A percentile compares a stretch with the other conserved stretches of the same genome.
Conservation (phyloP, 2,113 vertebrate species). For the Eretmochelys imbricata region DNA sequence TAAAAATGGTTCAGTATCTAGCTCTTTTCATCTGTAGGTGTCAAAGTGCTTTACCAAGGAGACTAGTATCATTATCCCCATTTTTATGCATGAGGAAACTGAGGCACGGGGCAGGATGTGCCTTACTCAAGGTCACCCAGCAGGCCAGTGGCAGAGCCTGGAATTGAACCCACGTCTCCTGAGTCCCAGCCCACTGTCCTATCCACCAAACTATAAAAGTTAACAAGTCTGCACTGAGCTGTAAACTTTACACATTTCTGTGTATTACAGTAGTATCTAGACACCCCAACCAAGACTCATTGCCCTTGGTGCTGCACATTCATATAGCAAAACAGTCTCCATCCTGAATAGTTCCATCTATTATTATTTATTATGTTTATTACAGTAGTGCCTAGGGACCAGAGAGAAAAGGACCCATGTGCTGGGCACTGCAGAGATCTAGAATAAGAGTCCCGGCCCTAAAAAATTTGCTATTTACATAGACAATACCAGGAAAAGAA, state of each 20-base stretch:
- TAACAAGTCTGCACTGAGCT: constrained; percentile 70
- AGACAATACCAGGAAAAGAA: not conserved
- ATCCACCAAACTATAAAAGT: constrained; percentile 64
- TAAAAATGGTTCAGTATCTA: constrained; percentile 68
- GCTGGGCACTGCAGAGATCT: not conserved
- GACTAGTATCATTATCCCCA: not conserved
- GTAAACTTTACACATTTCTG: constrained; percentile 66
- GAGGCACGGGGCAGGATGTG: not conserved
- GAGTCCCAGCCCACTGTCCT: not conserved
- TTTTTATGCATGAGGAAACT: not conserved
- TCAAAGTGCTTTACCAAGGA: not conserved
- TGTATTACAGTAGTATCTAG: not conserved
- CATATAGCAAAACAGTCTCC: not conserved
- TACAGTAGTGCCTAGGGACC: not conserved
- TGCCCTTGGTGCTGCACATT: not conserved
- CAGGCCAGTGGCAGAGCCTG: not conserved
- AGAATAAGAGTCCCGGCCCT: not conserved
- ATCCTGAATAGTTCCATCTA: not conserved
- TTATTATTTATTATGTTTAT: not conserved
- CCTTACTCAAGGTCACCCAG: not conserved
- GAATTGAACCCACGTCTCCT: not conserved
- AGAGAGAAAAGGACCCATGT: not conserved
- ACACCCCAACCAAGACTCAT: not conserved
- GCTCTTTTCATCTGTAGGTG: not conserved
- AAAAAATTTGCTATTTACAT: not conserved